A percentile compares a stretch with the other conserved stretches of the same genome.
These are phyloP conservation scores for Phorcus lineatus DNA, from an alignment of 2,888 invertebrate species.

Conservation along the genomic window DNA sequence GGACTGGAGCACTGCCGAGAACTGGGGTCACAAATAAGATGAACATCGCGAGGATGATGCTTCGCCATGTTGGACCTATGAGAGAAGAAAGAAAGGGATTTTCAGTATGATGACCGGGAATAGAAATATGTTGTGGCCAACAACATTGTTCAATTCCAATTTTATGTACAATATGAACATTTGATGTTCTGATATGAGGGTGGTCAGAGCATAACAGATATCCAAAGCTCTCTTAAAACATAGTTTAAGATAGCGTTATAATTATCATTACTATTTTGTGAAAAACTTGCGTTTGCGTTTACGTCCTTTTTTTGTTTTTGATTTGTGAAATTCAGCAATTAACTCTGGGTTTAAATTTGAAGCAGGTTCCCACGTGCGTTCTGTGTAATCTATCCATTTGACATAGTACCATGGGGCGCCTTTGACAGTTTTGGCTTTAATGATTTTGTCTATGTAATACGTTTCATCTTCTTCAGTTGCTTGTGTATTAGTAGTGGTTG, in stretches of 20 bases:
- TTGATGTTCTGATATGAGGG: too few relatives aligned
- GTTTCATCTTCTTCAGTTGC: not conserved
- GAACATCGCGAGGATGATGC: not conserved
- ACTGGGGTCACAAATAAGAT: not conserved
- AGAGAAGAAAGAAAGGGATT: not conserved
- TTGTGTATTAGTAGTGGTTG: too few relatives aligned
- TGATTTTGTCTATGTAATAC: not conserved
- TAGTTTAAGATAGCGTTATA: too few relatives aligned
- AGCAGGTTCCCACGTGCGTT: not conserved
- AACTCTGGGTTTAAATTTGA: too few relatives aligned
- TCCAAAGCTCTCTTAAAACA: too few relatives aligned
- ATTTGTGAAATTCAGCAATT: too few relatives aligned
- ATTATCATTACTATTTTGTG: too few relatives aligned
- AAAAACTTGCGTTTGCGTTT: too few relatives aligned
- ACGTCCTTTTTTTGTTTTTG: too few relatives aligned
- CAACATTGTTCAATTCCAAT: not conserved
- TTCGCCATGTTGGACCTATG: not conserved
- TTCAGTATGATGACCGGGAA: not conserved
- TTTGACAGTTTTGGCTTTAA: not conserved
- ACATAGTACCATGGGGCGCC: not conserved
- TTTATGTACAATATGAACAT: too few relatives aligned
- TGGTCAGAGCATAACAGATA: too few relatives aligned
- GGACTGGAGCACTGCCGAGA: not conserved
- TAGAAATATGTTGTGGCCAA: not conserved
- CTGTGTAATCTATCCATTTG: not conserved